Evolutionary conservation across 2,888 invertebrate genomes (phyloP), one percentile per base, ranked within the genome.

Genomic region (Galerucella calmariensis): DNA sequence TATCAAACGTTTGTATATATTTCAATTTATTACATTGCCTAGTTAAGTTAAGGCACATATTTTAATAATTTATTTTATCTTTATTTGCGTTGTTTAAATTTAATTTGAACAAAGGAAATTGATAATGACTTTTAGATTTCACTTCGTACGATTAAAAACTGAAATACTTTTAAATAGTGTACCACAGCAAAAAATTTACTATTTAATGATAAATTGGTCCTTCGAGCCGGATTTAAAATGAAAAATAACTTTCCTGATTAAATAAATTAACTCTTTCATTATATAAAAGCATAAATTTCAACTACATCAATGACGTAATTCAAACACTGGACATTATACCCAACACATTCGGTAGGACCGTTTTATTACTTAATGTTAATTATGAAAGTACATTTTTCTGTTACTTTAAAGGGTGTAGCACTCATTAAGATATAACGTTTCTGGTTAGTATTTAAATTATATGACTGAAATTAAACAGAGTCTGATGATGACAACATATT

Each of bases 291-390:
- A 11, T 56, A 9, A 20, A 20, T 56, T 56, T 56, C 56, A 56
- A 56, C 16, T 56, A 56, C 20, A 16, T 20, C 56, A 56, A 16
- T 67, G 51, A 67, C 35, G 53, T 67, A 56, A 67, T 53, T 67
- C 24, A 16, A 58, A 59, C 59, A 59, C 59, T 68, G 46, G 46
- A 58, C 16, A 68, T 68, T 59, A 46, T 68, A 59, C 41, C 9
- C 59, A 41, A 53, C 46, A 68, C 68, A 68, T 68, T 67, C 16
- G 51, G 51, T 2, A 67, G 66, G 20, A 20, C 56, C 67, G 8
- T 56, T 58, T 68, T 46, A 68, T 68, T 68, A 68, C 56, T 59
- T 41, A 68, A 68, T 68, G 16, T 58, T 59, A 68, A 68, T 68
- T 59, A 68, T 35, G 24, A 59, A 68, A 68, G 68, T 68, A 16